Conservation (phyloP, 2,797 vertebrate genomes). For the Mus spretus region DNA sequence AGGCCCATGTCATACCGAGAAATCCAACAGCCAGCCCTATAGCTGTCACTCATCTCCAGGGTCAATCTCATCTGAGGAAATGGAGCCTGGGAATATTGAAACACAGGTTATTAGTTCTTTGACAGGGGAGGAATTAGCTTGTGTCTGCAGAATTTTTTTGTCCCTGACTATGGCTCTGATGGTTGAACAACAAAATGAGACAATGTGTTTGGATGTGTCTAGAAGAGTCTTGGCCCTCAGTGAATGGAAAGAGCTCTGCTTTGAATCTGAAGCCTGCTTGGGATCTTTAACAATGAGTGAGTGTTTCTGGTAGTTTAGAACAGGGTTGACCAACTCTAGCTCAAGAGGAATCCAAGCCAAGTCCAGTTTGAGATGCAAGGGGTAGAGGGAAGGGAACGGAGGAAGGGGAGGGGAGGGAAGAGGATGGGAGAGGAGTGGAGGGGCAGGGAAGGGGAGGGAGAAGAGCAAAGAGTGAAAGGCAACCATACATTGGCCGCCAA, state of each 20-base stretch:
- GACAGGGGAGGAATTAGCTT: background rate
- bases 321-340: background rate
- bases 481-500: background rate
- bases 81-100: background rate
- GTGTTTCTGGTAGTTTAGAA: background rate
- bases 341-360: slow-evolving; percentile 14
- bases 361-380: background rate
- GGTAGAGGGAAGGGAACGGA: fast-evolving
- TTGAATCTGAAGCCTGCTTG: background rate
- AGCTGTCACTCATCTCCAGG: background rate
- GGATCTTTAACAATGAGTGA: background rate
- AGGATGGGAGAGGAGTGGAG: too few species aligned
- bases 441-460: background rate
- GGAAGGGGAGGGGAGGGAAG: fast-evolving
- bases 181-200: background rate
- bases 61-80: background rate
- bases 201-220: background rate
- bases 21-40: background rate
- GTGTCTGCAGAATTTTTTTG: background rate
- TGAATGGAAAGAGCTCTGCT: background rate
- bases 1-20: background rate
- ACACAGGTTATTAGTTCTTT: background rate
- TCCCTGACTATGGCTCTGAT: background rate
- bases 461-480: background rate
- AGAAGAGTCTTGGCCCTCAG: background rate